Conservation (phyloP, 2,888 invertebrate species). For the Osedax frankpressi region DNA sequence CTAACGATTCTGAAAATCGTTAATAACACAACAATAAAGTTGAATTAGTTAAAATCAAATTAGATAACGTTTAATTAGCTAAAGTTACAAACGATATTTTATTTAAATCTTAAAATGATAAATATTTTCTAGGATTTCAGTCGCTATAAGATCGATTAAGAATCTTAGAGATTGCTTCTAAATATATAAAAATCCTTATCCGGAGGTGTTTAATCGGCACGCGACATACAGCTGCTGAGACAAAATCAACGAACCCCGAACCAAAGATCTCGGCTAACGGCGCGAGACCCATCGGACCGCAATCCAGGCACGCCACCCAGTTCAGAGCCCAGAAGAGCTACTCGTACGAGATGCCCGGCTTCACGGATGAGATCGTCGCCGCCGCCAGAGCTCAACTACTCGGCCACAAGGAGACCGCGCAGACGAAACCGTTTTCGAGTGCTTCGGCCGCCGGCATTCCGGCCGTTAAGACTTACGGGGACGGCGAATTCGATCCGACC, state of each 20-base stretch:
- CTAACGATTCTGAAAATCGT: too few species aligned
- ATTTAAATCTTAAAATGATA: too few species aligned
- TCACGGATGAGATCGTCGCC: neutral
- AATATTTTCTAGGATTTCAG: too few species aligned
- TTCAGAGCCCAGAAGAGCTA: slow-evolving; percentile 26
- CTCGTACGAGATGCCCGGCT: slow-evolving; percentile 22
- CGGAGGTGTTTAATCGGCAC: neutral
- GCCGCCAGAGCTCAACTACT: neutral
- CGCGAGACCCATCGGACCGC: neutral
- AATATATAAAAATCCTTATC: too few species aligned
- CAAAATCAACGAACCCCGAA: too few species aligned
- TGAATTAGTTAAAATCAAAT: too few species aligned
- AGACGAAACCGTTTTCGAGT: neutral
- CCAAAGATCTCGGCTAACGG: neutral
- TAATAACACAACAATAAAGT: too few species aligned
- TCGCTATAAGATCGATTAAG: too few species aligned
- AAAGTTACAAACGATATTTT: too few species aligned
- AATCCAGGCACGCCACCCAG: neutral
- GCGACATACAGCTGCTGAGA: too few species aligned
- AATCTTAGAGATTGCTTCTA: too few species aligned
- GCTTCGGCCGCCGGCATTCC: neutral
- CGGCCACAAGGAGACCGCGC: neutral
- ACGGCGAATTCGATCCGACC: neutral
- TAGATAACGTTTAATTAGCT: too few species aligned
- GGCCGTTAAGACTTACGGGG: neutral